These are phyloP conservation scores for Plusia festucae DNA, from an alignment of 2,888 invertebrate genomes.

Conservation along the genomic window DNA sequence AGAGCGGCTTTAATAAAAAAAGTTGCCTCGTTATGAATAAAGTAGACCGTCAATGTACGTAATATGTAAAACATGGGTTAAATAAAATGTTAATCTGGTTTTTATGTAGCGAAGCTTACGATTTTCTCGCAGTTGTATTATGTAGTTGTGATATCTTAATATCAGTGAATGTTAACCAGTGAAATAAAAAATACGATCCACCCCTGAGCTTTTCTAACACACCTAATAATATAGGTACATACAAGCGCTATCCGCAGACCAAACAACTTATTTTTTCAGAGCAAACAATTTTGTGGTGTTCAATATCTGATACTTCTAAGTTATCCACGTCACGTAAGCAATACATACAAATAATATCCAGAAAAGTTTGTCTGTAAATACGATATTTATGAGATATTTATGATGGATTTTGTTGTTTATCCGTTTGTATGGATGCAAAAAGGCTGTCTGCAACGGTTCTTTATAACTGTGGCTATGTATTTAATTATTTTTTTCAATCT, in stretches of 20 bases:
- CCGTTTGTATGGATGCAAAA: constrained; percentile 25
- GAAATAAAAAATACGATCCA: constrained; percentile 45
- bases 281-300: constrained; percentile 58
- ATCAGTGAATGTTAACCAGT: constrained; percentile 27
- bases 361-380: constrained; percentile 57
- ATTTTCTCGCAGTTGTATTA: constrained; percentile 5
- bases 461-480: constrained; percentile 11
- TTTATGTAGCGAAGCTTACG: constrained; percentile 13
- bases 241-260: constrained; percentile 31
- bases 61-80: constrained; percentile 40
- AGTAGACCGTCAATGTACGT: constrained; percentile 37
- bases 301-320: constrained; percentile 56
- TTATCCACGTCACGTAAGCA: constrained; percentile 61
- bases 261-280: constrained; percentile 53
- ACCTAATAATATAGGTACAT: constrained; percentile 25
- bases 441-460: constrained; percentile 16
- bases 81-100: constrained; percentile 33
- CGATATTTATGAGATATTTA: constrained; percentile 52
- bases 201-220: constrained; percentile 31
- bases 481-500: background rate
- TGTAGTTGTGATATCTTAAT: constrained; percentile 25
- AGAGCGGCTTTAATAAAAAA: constrained; percentile 48
- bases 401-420: constrained; percentile 35
- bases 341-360: constrained; percentile 62
- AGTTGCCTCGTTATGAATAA: constrained; percentile 50